Evolutionary conservation across 23 tunicate genomes (phyloP).

Genomic region (Trididemnum nubilum): DNA sequence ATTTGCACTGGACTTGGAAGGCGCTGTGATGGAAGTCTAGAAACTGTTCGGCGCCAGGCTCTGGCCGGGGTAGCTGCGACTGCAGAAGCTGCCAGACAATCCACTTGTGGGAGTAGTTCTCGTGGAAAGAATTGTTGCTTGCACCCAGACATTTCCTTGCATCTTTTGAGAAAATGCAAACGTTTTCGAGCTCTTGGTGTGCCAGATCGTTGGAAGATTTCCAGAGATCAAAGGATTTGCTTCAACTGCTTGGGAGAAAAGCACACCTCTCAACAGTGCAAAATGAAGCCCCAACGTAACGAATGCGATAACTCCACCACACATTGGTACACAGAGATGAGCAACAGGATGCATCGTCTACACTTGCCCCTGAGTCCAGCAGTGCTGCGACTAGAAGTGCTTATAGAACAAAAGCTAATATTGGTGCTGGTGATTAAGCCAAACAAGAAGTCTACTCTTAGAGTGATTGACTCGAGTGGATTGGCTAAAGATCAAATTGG

Average conservation of each 20-base stretch:
- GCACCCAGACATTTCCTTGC: neutral
- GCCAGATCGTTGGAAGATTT: neutral
- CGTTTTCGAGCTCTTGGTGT: neutral
- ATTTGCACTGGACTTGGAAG: no score
- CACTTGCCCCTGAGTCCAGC: neutral
- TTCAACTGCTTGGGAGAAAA: neutral
- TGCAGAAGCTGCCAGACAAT: neutral
- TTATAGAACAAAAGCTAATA: neutral
- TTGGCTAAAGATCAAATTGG: neutral
- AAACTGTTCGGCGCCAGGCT: neutral
- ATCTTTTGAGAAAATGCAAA: neutral
- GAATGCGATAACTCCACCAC: constrained; percentile 6
- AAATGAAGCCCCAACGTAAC: neutral
- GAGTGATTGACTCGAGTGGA: neutral
- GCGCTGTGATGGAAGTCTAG: no score
- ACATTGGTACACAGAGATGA: neutral
- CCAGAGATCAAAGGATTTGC: neutral
- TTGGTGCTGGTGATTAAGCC: neutral
- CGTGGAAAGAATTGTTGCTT: no score
- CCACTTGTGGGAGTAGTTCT: no score
- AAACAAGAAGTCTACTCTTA: neutral
- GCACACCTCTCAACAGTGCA: neutral
- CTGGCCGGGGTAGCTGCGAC: neutral
- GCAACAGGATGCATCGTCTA: neutral
- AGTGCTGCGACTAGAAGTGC: neutral